These are phyloP conservation scores for Tetragnatha montana DNA, from an alignment of 2,888 invertebrate genomes.

Conservation along the genomic window DNA sequence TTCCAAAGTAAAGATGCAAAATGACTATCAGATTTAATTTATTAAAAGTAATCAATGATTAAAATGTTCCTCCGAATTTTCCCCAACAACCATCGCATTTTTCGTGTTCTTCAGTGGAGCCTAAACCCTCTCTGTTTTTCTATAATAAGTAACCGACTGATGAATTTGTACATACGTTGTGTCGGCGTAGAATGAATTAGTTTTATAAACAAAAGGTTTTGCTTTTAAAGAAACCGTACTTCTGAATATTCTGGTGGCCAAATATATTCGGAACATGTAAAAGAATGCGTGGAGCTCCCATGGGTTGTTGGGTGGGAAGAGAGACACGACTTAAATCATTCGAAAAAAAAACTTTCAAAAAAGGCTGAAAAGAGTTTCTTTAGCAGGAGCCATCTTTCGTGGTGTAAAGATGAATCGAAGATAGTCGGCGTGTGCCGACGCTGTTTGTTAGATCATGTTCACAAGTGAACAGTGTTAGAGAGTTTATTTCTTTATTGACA, in stretches of 20 bases:
- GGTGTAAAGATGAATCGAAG: constrained; percentile 56
- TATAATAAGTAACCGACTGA: constrained; percentile 28
- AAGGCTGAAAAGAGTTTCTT: background rate
- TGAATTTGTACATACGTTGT: constrained; percentile 34
- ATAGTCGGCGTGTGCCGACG: constrained; percentile 45
- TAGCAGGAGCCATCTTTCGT: constrained; percentile 26
- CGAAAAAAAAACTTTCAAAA: background rate
- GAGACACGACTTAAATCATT: background rate
- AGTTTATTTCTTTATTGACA: constrained; percentile 70
- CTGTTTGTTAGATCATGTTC: constrained; percentile 70
- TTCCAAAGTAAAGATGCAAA: background rate
- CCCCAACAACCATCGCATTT: background rate
- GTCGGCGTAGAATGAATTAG: constrained; percentile 33
- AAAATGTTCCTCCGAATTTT: background rate
- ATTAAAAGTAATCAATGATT: too few species aligned
- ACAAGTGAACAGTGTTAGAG: constrained; percentile 67
- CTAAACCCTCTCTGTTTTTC: background rate
- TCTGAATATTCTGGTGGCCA: constrained; percentile 36
- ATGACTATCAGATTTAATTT: background rate
- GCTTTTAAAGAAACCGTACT: constrained; percentile 25
- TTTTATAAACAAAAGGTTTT: constrained; percentile 38
- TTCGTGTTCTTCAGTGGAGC: background rate
- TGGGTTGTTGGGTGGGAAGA: background rate
- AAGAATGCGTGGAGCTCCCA: constrained; percentile 16
- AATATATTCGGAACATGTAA: constrained; percentile 14